Conservation (phyloP, 2,888 invertebrate species). For the Quadroppia sp. region DNA sequence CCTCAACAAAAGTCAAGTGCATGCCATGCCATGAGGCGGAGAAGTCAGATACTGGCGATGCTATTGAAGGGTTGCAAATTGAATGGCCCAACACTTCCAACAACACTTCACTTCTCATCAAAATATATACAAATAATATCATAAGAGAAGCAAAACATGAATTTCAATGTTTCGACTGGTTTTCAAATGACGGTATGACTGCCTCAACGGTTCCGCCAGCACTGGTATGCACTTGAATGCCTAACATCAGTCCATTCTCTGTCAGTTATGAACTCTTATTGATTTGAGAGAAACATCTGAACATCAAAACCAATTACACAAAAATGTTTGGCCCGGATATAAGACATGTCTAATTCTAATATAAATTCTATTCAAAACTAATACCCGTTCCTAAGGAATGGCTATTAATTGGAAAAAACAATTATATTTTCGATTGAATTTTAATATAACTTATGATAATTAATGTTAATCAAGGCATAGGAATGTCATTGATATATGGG, state of each 20-base stretch:
- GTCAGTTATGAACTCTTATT: conserved; percentile 10
- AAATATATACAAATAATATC: not conserved
- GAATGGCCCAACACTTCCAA: not conserved
- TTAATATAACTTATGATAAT: too few species aligned
- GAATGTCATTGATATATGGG: not conserved
- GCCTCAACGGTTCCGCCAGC: conserved; percentile 1
- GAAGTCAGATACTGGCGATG: not conserved
- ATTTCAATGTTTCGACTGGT: conserved; percentile 14
- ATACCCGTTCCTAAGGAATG: not conserved
- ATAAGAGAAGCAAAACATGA: conserved; percentile 19
- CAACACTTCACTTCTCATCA: not conserved
- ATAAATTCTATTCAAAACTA: not conserved
- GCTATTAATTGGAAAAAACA: not conserved
- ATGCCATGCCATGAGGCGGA: not conserved
- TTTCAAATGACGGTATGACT: not conserved
- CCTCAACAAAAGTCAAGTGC: conserved; percentile 27
- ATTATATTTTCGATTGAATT: too few species aligned
- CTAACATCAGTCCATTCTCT: not conserved
- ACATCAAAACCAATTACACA: not conserved
- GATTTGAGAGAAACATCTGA: not conserved
- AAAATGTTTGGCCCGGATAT: not conserved
- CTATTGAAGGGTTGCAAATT: not conserved
- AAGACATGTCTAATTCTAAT: too few species aligned
- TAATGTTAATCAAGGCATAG: not conserved
- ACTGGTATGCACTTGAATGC: conserved; percentile 20